Base-by-base conservation (phyloP, 1,140 invertebrate species). In the Druon quercuslanigerum region DNA sequence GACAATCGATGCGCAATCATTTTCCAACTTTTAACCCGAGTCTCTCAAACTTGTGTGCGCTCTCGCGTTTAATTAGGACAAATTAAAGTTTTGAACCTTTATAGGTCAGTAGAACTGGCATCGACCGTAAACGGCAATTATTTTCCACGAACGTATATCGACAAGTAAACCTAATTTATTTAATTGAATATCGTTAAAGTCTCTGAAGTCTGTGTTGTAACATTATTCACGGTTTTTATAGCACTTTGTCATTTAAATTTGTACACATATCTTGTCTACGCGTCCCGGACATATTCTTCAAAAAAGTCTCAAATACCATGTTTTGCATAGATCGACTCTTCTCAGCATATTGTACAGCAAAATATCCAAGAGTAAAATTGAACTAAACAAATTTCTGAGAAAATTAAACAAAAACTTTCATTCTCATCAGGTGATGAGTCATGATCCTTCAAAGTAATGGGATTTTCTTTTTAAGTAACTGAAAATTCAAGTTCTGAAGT, bases 1-100 rank as follows among this genome's bases (percentile, higher is more conserved):
- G 60, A 66, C 60, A 66, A 66, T 66, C 60, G 60, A 66, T 66
- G 25, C 60, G 60, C 60, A 66, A 66, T 66, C 60, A 66, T 66
- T 66, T 66, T 66, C 60, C 25, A 19, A 56, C 17, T 20, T 56
- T 56, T 20, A 12, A 66, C 46, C 13, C 14, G 20, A 33, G 57
- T 13, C 13, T 33, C 20, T 7, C 20, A 33, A 66, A 66, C 52
- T 54, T 54, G 25, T 16, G 17, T 33, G 20, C 57, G 19, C 57
- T 66, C 25, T 66, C 25, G 40, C 40, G 5, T 33, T 33, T 66
- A 54, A 54, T 66, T 66, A 66, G 60, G 60, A 66, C 60, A 66
- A 66, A 66, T 66, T 66, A 14, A 40, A 46, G 33, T 66, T 66
- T 66, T 66, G 33, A 66, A 66, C 33, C 60, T 66, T 66, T 66